Evolutionary conservation across 2,113 vertebrate species (phyloP).

Genomic region (Dromaius novaehollandiae): DNA sequence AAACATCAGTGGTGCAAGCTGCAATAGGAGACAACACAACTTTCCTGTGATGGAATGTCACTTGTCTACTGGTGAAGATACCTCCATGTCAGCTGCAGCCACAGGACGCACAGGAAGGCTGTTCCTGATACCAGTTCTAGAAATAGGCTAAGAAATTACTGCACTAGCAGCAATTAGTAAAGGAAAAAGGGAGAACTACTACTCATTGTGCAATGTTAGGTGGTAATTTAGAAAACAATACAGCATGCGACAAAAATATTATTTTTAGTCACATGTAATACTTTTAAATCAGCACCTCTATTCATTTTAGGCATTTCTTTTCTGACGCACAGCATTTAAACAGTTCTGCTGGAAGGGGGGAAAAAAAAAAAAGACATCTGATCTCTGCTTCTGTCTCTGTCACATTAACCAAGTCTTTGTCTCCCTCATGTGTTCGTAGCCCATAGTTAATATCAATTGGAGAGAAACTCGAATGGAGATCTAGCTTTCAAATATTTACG

Average conservation of each 20-base stretch:
- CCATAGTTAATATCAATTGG: conserved; percentile 16
- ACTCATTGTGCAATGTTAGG: neutral
- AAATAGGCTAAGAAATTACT: neutral
- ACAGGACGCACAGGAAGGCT: neutral
- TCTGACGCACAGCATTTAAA: neutral
- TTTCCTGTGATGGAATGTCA: neutral
- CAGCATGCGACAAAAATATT: neutral
- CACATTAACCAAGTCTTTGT: conserved; percentile 66
- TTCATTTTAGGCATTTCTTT: neutral
- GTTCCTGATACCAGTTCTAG: neutral
- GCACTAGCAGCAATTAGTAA: neutral
- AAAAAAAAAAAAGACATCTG: too few species aligned
- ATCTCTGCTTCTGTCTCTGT: too few species aligned
- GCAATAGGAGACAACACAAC: neutral
- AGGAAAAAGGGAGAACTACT: neutral
- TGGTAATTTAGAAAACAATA: neutral
- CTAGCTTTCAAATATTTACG: neutral
- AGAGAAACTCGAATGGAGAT: neutral
- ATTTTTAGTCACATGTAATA: neutral
- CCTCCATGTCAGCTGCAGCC: neutral
- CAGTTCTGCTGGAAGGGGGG: too few species aligned
- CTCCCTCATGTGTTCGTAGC: conserved; percentile 76
- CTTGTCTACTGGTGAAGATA: neutral
- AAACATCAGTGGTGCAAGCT: neutral
- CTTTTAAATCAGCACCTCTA: neutral